These are phyloP conservation scores for Hesperia comma DNA, from an alignment of 2,888 invertebrate species.

Conservation along the genomic window DNA sequence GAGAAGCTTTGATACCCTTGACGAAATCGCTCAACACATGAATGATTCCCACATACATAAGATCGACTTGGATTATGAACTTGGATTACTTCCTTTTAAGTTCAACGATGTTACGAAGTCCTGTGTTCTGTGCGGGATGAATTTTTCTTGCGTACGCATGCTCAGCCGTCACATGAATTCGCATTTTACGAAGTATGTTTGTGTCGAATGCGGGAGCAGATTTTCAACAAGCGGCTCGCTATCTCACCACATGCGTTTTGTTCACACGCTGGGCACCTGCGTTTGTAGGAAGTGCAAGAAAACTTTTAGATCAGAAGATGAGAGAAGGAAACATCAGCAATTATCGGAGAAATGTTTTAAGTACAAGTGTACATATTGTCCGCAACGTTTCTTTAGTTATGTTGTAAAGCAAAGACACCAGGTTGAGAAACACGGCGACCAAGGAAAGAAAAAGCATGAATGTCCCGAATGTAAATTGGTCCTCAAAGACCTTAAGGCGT, in stretches of 20 bases:
- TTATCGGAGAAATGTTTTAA: slow-evolving; percentile 51
- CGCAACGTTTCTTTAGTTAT: slow-evolving; percentile 51
- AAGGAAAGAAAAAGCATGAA: slow-evolving; percentile 46
- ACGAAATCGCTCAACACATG: slow-evolving; percentile 53
- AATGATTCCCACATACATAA: slow-evolving; percentile 47
- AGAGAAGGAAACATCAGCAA: slow-evolving; percentile 50
- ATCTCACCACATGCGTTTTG: slow-evolving; percentile 48
- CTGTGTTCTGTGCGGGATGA: slow-evolving; percentile 53
- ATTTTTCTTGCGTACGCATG: slow-evolving; percentile 52
- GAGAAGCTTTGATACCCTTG: slow-evolving; percentile 44
- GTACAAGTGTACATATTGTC: slow-evolving; percentile 53
- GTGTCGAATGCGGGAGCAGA: slow-evolving; percentile 58
- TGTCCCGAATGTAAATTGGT: slow-evolving; percentile 56
- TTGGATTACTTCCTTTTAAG: slow-evolving; percentile 57
- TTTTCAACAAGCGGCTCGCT: slow-evolving; percentile 51
- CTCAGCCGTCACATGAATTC: slow-evolving; percentile 57
- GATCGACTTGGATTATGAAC: slow-evolving; percentile 49
- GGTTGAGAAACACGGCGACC: slow-evolving; percentile 49
- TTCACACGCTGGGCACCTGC: slow-evolving; percentile 47
- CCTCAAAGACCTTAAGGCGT: slow-evolving; percentile 47
- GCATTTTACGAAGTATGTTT: slow-evolving; percentile 56
- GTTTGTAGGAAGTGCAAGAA: slow-evolving; percentile 54
- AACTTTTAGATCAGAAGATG: slow-evolving; percentile 49
- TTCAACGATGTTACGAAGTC: slow-evolving; percentile 49
- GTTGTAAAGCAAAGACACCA: slow-evolving; percentile 53